A percentile compares a stretch with the other conserved stretches of the same genome.
Evolutionary conservation across 2,888 invertebrate species (phyloP).

Genomic region (Cordilura impudica): DNA sequence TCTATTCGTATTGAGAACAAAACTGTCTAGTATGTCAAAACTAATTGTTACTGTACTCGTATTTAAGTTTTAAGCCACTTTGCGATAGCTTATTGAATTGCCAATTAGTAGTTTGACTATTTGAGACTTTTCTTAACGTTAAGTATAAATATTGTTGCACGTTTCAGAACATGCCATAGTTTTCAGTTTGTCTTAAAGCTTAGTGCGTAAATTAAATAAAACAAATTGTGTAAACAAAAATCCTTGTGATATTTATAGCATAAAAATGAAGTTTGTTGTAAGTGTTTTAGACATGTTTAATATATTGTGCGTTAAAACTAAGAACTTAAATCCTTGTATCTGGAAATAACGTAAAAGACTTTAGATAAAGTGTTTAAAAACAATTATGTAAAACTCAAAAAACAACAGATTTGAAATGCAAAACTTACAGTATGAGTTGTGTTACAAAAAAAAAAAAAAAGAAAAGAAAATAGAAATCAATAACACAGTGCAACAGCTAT

Average conservation of each 20-base stretch:
- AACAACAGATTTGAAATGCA: background rate
- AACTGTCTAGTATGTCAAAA: no score
- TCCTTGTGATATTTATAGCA: background rate
- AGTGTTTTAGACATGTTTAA: constrained; percentile 55
- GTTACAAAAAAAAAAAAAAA: background rate
- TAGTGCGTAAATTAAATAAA: constrained; percentile 7
- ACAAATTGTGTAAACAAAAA: background rate
- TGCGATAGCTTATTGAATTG: constrained; percentile 5
- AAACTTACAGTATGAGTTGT: no score
- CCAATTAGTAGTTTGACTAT: constrained; percentile 7
- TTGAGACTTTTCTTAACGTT: constrained; percentile 1
- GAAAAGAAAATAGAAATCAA: no score
- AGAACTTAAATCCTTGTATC: background rate
- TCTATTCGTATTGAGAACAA: no score
- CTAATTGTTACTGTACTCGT: no score
- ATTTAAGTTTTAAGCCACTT: background rate
- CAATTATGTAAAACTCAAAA: background rate
- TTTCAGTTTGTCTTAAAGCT: constrained; percentile 6
- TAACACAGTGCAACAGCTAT: no score
- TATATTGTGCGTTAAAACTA: background rate
- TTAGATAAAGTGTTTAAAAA: no score
- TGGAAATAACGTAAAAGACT: no score
- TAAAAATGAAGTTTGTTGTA: constrained; percentile 71
- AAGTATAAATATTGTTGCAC: constrained; percentile 57
- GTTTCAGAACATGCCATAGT: constrained; percentile 38